Evolutionary conservation across 2,797 vertebrate species (phyloP).

Genomic region (Neosilurus mollespiculum): DNA sequence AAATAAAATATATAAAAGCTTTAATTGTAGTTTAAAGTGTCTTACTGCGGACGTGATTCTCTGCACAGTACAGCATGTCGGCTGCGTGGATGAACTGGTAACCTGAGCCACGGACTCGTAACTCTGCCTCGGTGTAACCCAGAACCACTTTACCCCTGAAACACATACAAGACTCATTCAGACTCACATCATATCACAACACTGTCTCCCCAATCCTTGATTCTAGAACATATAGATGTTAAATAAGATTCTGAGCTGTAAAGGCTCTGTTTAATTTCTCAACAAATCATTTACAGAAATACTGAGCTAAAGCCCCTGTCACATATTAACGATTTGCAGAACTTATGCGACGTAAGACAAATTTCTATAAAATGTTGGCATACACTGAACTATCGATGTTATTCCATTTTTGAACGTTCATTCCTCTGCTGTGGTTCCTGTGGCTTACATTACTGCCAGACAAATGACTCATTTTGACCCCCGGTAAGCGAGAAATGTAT

Average conservation of each 20-base stretch:
- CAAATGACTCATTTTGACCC: too few species aligned
- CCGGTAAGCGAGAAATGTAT: too few species aligned
- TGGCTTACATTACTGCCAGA: too few species aligned
- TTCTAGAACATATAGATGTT: not conserved
- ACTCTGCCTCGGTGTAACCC: slow-evolving; percentile 82
- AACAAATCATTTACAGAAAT: not conserved
- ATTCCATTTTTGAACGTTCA: too few species aligned
- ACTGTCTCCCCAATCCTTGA: not conserved
- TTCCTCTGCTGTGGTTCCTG: too few species aligned
- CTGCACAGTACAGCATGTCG: slow-evolving; percentile 85
- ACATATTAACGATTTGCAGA: too few species aligned
- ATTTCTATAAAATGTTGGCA: too few species aligned
- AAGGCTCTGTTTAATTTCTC: not conserved
- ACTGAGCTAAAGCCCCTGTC: too few species aligned
- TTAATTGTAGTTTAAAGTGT: not conserved
- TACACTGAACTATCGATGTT: too few species aligned
- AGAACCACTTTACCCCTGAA: slow-evolving; percentile 80
- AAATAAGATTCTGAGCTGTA: not conserved
- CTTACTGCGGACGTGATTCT: slow-evolving; percentile 83
- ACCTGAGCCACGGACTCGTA: slow-evolving; percentile 77
- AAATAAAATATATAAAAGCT: not conserved
- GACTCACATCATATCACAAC: not conserved
- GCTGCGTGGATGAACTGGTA: slow-evolving; percentile 85
- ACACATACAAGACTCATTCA: slow-evolving; percentile 13
- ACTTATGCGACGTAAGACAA: too few species aligned